These are phyloP conservation scores for Epiblema foenella DNA, from an alignment of 2,888 invertebrate genomes.

Conservation along the genomic window DNA sequence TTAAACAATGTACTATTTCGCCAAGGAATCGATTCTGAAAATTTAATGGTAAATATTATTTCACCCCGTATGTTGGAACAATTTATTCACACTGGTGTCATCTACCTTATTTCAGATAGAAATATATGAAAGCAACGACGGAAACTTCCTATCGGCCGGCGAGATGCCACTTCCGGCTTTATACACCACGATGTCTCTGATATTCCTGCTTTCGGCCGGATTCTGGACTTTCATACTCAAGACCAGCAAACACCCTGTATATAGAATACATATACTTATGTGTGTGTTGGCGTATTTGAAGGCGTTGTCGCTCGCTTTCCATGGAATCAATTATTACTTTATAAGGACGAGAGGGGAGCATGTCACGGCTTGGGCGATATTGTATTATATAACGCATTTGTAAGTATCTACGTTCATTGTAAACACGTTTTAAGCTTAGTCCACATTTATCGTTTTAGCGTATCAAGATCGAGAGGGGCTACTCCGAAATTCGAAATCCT, in stretches of 20 bases:
- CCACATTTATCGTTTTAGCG: too few species aligned
- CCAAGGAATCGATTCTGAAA: too few species aligned
- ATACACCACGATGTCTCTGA: slow-evolving; percentile 95
- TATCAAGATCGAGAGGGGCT: too few species aligned
- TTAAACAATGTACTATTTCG: too few species aligned
- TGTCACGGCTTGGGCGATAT: slow-evolving; percentile 98
- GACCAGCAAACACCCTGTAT: slow-evolving; percentile 93
- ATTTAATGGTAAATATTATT: too few species aligned
- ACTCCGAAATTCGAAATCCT: too few species aligned
- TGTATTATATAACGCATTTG: slow-evolving; percentile 99
- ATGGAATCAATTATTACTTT: slow-evolving; percentile 97
- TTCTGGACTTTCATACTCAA: slow-evolving; percentile 96
- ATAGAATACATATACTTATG: slow-evolving; percentile 99
- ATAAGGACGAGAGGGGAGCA: slow-evolving; percentile 97
- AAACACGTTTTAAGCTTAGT: too few species aligned
- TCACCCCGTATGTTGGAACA: too few species aligned
- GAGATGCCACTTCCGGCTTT: slow-evolving; percentile 97
- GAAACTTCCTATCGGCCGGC: slow-evolving; percentile 96
- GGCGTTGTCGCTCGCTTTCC: slow-evolving; percentile 96
- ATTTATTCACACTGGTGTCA: too few species aligned
- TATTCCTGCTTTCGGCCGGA: slow-evolving; percentile 95
- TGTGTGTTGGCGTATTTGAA: slow-evolving; percentile 96
- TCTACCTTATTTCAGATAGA: slow-evolving; percentile 90
- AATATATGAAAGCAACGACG: slow-evolving; percentile 93
- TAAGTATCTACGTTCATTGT: slow-evolving; percentile 77